phyloP scores from a whole-genome alignment of 2,113 vertebrate genomes.

The Thalassarche chlororhynchos region DNA sequence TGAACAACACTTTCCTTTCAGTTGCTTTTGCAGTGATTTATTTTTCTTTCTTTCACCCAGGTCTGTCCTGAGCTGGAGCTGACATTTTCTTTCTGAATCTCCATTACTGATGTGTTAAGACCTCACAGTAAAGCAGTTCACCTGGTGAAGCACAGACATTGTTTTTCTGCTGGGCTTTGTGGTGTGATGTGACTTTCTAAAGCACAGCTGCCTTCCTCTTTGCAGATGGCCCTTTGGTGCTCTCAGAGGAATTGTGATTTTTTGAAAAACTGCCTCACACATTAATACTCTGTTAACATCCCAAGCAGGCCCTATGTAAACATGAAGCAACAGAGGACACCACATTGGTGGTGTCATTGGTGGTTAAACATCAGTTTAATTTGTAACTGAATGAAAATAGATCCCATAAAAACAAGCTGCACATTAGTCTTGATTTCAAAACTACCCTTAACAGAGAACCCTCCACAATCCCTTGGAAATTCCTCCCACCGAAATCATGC shows the following conservation, averaged over 20 bases:
- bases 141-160: background rate
- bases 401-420: background rate
- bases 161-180: background rate
- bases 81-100: background rate
- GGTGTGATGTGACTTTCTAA: background rate
- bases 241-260: background rate
- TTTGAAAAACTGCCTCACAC: background rate
- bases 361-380: background rate
- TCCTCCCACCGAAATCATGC: background rate
- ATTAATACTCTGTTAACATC: background rate
- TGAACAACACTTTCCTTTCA: background rate
- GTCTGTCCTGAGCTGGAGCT: background rate
- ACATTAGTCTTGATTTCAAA: background rate
- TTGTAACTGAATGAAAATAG: background rate
- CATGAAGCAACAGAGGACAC: background rate
- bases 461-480: background rate
- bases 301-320: rapidly evolving
- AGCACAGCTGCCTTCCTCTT: background rate
- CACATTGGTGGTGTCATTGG: rapidly evolving
- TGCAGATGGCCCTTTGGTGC: background rate
- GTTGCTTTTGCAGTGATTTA: background rate
- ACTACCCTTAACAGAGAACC: background rate
- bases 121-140: background rate
- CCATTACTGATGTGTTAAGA: background rate
- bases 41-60: background rate